Conservation (phyloP, 2,888 invertebrate genomes). For the Phalangium opilio region DNA sequence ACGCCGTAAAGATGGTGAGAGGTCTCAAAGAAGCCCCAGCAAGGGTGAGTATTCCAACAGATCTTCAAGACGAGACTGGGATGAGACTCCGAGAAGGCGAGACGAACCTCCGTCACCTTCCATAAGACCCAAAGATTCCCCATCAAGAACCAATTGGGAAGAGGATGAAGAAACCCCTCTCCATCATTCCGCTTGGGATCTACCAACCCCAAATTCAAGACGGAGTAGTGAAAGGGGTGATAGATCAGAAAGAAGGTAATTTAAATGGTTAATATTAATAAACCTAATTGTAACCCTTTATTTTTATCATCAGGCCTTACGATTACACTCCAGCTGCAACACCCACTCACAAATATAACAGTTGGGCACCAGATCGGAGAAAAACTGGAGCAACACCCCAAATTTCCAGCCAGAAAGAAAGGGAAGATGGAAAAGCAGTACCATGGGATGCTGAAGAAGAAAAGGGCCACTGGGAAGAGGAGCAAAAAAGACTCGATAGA, state of each 20-base stretch:
- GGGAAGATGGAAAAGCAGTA: constrained; percentile 1
- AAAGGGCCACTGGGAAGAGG: constrained; percentile 65
- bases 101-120: constrained; percentile 78
- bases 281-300: neutral
- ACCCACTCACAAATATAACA: constrained; percentile 69
- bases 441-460: constrained; percentile 43
- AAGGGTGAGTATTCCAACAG: constrained; percentile 19
- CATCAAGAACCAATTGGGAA: constrained; percentile 39
- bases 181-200: constrained; percentile 75
- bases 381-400: constrained; percentile 48
- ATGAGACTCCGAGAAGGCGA: constrained; percentile 40
- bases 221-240: constrained; percentile 18
- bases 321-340: constrained; percentile 61
- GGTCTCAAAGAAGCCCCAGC: constrained; percentile 9
- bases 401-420: constrained; percentile 17
- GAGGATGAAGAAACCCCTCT: constrained; percentile 46
- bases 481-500: constrained; percentile 73
- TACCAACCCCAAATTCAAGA: constrained; percentile 54
- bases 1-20: constrained; percentile 17
- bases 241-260: constrained; percentile 27
- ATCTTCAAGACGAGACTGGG: constrained; percentile 7
- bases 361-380: constrained; percentile 54
- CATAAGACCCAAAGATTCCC: constrained; percentile 44
- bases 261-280: neutral
- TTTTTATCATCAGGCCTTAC: constrained; percentile 7